A percentile compares a stretch with the other conserved stretches of the same genome.
phyloP scores from a whole-genome alignment of 2,113 vertebrate genomes.

The Orycteropus afer region DNA sequence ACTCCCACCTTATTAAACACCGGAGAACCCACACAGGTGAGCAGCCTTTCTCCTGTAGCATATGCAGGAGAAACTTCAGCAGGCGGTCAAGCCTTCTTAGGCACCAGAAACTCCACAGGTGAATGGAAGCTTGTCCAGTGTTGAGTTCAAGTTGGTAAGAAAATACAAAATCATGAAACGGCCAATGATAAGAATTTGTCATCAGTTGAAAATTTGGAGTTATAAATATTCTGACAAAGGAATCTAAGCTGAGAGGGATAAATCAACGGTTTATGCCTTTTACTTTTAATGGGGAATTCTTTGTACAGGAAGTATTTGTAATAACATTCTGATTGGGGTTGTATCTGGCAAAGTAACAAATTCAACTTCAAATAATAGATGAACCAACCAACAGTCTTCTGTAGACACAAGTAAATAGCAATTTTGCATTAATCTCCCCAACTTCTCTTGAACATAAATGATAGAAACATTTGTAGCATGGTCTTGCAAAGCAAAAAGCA shows the following conservation, averaged over 20 bases:
- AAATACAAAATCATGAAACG: neutral
- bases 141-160: neutral
- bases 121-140: neutral
- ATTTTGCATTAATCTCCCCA: neutral
- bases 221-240: neutral
- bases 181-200: neutral
- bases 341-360: neutral
- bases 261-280: neutral
- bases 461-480: neutral
- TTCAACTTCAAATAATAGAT: neutral
- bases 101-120: constrained; percentile 78
- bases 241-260: neutral
- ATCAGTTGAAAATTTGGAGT: neutral
- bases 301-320: neutral
- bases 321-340: neutral
- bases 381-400: neutral
- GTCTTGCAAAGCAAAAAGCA: constrained; percentile 40
- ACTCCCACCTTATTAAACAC: constrained; percentile 79
- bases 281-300: neutral
- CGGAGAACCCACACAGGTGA: constrained; percentile 79
- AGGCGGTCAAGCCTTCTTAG: constrained; percentile 77
- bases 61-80: constrained; percentile 78
- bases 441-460: neutral
- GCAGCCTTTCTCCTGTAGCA: constrained; percentile 70
- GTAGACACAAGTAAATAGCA: constrained; percentile 3